phyloP scores from a whole-genome alignment of 2,797 vertebrate genomes.

The Pantherophis vulpinus region DNA sequence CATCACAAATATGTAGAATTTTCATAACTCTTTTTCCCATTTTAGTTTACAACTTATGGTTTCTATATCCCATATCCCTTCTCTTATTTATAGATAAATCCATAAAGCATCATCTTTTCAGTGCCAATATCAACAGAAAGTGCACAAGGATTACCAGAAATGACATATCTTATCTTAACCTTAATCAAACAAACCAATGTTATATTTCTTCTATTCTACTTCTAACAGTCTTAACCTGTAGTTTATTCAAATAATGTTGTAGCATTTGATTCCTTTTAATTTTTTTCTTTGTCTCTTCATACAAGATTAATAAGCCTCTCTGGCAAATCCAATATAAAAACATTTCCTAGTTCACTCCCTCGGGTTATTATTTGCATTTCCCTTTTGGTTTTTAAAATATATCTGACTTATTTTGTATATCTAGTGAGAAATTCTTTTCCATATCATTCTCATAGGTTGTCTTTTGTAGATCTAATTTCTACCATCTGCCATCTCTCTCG shows the following conservation, averaged over 20 bases:
- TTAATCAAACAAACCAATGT: neutral
- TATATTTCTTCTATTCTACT: neutral
- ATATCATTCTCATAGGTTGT: neutral
- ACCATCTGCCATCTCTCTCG: neutral
- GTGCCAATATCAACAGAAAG: neutral
- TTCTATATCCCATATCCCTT: neutral
- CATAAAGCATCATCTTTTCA: neutral
- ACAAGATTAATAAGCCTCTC: neutral
- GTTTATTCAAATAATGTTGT: neutral
- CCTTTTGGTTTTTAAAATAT: neutral
- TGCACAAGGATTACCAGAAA: neutral
- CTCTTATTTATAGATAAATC: neutral
- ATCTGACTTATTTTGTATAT: neutral
- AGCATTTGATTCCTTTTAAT: neutral
- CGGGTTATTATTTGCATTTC: neutral
- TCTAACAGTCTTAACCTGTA: neutral
- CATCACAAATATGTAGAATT: neutral
- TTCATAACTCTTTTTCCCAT: neutral
- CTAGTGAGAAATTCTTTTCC: neutral
- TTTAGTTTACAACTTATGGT: neutral
- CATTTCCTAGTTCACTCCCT: neutral
- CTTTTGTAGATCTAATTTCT: neutral
- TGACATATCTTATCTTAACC: neutral
- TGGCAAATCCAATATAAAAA: neutral
- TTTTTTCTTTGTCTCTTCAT: neutral